Evolutionary conservation across 2,888 invertebrate species (phyloP), one percentile per base, ranked within the genome.

Genomic region (Cryptus armator): DNA sequence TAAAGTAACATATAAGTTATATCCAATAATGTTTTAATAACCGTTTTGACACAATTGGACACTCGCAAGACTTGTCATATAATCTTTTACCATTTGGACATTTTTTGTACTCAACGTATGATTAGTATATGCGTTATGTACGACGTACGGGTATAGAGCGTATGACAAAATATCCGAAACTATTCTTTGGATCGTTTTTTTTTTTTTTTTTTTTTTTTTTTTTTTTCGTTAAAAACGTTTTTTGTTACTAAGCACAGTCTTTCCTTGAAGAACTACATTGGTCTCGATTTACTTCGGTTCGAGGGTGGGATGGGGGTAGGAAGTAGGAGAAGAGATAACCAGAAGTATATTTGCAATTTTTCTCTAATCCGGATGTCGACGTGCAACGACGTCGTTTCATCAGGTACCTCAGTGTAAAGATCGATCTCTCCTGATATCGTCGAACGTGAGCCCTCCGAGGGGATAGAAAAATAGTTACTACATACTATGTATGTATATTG

Each of bases 151-250:
- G 83, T 89, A 89, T 87, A 87, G 85, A 80, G 88, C 81, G 88
- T 91, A 91, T 91, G 89, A 91, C 89, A 92, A 92, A 91, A 91
- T 91, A 91, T 90, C 86, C 86, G 84, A 88, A 89, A 81, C 83
- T 83, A 77, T 84, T 81, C 84, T 86, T 82, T 81, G 84, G 82
- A 82, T 83, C 70, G 68, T 79, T 83, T 74, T 16, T 43, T 10
- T 67, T 12, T 53, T 46, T 53, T 46, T 79, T 83, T 74, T 16
- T 43, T 10, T 67, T 12, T 53, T 46, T 53, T 46, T 19, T 67
- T 44, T 59, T 78, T 68, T 7, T 68, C 66, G 16, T 72, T 71
- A 68, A 14, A 86, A 83, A 62, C 32, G 76, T 24, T 37, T 72
- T 72, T 19, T 46, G 43, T 37, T 29, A 46, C 64, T 82, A 19